Conservation (phyloP, 2,797 vertebrate genomes). For the Argentina silus region DNA sequence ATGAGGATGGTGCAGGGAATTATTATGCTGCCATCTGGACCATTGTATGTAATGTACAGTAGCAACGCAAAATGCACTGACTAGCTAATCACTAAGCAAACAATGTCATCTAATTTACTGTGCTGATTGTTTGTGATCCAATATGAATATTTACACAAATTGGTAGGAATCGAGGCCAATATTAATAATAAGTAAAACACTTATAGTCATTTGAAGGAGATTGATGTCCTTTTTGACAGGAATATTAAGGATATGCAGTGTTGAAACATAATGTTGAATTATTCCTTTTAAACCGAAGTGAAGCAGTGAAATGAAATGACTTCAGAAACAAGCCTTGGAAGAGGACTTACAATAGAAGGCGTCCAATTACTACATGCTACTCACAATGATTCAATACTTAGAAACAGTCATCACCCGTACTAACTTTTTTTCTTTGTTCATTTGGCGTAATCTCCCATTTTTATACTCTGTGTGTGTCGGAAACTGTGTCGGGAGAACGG, state of each 20-base stretch:
- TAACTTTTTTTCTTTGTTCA: constrained; percentile 50
- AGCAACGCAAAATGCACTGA: background rate
- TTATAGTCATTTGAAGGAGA: background rate
- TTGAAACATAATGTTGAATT: background rate
- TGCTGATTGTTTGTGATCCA: no score
- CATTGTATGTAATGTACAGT: background rate
- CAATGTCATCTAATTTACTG: background rate
- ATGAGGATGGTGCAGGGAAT: constrained; percentile 42
- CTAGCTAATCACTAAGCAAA: background rate
- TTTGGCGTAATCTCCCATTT: constrained; percentile 50
- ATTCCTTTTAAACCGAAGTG: constrained; percentile 27
- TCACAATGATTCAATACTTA: constrained; percentile 40
- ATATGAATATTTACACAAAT: no score
- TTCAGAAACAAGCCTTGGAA: constrained; percentile 62
- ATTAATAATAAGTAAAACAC: no score
- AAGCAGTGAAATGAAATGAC: constrained; percentile 67
- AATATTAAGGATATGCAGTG: background rate
- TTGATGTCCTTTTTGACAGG: background rate
- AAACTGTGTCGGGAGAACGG: constrained; percentile 53
- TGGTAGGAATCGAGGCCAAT: no score
- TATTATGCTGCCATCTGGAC: constrained; percentile 26
- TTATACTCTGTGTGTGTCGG: constrained; percentile 38
- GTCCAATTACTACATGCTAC: constrained; percentile 70
- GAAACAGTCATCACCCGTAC: constrained; percentile 34
- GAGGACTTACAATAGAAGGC: constrained; percentile 63